Base-by-base conservation (phyloP, 2,888 invertebrate species). In the Artemia sp. region DNA sequence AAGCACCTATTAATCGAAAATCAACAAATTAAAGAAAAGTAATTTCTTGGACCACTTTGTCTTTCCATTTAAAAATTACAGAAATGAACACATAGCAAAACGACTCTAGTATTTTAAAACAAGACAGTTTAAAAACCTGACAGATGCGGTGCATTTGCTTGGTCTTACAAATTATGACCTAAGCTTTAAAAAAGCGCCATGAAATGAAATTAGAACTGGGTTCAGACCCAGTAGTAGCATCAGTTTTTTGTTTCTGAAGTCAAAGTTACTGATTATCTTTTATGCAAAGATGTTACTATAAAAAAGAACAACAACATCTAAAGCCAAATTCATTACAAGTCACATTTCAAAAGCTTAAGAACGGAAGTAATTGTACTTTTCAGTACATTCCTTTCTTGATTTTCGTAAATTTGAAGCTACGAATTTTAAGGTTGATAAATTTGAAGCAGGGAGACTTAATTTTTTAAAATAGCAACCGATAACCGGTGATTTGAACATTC, bases 91-190 rank as follows among this genome's bases (percentile, higher is more conserved):
- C 6, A 38, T 38, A 5, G 5, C 38, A 38, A 38, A 38, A 38
- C 6, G 38, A 6, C 38, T 38, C 5, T 38, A 38, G 6, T 38
- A 38, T 38, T 38, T 38, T 6, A 38, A 38, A 38, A 38, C 38
- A 38, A 38, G 38, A 38, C 38, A 38, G 38, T 38, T 38, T 38
- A 14, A 14, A 14, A 14, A 14, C 38, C 67, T 24, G 12, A 8
- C 52, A 53, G 12, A 52, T n/a, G 9, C 51, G 50, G 11, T 66
- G 12, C 58, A 53, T 53, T n/a, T 53, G 58, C 58, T 53, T 53
- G 58, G 58, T n/a, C n/a, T 53, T 53, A 7, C 58, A n/a, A 53
- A 53, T 14, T 53, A 53, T 53, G 58, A 53, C 14, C 58, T 53
- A n/a, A 53, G 58, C 14, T 14, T 53, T 4, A 53, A 53, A n/a